phyloP scores from a whole-genome alignment of 2,113 vertebrate genomes.

The Rhynchomys soricoides region DNA sequence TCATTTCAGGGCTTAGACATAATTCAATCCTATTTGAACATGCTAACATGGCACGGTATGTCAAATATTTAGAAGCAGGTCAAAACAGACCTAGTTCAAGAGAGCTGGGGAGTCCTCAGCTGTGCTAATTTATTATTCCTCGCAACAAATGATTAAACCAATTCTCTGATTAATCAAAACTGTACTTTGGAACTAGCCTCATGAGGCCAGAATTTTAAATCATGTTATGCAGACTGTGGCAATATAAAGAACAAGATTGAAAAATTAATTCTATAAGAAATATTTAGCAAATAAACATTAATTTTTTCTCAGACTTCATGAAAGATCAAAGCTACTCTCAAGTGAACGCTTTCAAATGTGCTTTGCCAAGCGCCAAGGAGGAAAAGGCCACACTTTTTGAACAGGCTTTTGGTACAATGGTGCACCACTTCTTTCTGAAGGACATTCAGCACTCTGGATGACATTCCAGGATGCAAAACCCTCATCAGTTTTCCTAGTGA shows the following conservation, averaged over 20 bases:
- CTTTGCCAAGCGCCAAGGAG: conserved; percentile 15
- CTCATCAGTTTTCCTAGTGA: not conserved
- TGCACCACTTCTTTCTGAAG: conserved; percentile 47
- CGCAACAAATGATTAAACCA: conserved; percentile 85
- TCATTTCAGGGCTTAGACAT: conserved; percentile 66
- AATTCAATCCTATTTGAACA: conserved; percentile 75
- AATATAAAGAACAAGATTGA: conserved; percentile 71
- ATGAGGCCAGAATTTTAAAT: conserved; percentile 85
- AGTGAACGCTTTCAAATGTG: conserved; percentile 49
- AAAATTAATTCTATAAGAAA: conserved; percentile 82
- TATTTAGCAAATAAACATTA: conserved; percentile 83
- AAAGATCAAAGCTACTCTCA: conserved; percentile 65
- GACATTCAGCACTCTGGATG: not conserved
- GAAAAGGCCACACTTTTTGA: conserved; percentile 52
- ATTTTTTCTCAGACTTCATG: conserved; percentile 69
- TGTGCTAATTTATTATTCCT: conserved; percentile 81
- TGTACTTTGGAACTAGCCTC: conserved; percentile 73
- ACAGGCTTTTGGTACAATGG: not conserved
- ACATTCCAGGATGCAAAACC: not conserved
- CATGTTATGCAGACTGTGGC: not conserved
- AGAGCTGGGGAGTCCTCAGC: conserved; percentile 65
- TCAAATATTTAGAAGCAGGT: conserved; percentile 70
- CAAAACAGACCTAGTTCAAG: conserved; percentile 56
- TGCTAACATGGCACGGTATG: not conserved
- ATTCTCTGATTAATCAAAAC: conserved; percentile 86